A percentile compares a stretch with the other conserved stretches of the same genome.
Evolutionary conservation across 2,113 vertebrate genomes (phyloP).

Genomic region (Triplophysa tibetana): DNA sequence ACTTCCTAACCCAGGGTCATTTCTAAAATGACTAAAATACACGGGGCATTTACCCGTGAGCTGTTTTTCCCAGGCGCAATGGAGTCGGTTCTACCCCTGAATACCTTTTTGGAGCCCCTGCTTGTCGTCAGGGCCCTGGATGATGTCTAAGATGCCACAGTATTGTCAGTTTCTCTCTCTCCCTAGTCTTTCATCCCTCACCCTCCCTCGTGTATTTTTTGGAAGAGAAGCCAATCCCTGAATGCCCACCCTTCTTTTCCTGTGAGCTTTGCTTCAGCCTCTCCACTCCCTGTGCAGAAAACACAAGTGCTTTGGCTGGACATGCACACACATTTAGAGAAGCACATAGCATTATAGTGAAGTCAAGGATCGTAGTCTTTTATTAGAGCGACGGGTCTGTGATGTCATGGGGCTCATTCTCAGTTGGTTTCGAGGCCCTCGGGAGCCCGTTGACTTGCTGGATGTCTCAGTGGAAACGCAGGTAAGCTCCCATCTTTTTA

Average conservation of each 20-base stretch:
- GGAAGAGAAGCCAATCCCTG: slow-evolving; percentile 18
- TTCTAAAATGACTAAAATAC: no score
- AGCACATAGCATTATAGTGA: background rate
- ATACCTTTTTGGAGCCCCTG: no score
- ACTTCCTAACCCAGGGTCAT: no score
- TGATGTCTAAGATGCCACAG: background rate
- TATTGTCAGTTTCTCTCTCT: background rate
- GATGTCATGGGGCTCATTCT: slow-evolving; percentile 33
- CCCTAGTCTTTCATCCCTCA: background rate
- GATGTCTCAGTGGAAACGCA: slow-evolving; percentile 34
- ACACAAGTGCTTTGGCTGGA: slow-evolving; percentile 29
- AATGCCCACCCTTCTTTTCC: slow-evolving; percentile 40
- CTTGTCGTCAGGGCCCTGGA: no score
- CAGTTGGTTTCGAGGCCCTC: slow-evolving; percentile 30
- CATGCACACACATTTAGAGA: slow-evolving; percentile 15
- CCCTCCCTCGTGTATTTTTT: slow-evolving; percentile 23
- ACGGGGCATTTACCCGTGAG: no score
- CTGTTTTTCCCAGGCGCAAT: no score
- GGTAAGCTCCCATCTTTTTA: slow-evolving; percentile 24
- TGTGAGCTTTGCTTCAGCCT: slow-evolving; percentile 32
- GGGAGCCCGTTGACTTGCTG: slow-evolving; percentile 22
- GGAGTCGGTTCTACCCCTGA: no score
- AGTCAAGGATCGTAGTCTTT: background rate
- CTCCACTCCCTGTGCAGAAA: slow-evolving; percentile 23
- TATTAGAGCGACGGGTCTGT: slow-evolving; percentile 3